Evolutionary conservation across 2,113 vertebrate genomes (phyloP), one percentile per base, ranked within the genome.

Genomic region (Chitala chitala): DNA sequence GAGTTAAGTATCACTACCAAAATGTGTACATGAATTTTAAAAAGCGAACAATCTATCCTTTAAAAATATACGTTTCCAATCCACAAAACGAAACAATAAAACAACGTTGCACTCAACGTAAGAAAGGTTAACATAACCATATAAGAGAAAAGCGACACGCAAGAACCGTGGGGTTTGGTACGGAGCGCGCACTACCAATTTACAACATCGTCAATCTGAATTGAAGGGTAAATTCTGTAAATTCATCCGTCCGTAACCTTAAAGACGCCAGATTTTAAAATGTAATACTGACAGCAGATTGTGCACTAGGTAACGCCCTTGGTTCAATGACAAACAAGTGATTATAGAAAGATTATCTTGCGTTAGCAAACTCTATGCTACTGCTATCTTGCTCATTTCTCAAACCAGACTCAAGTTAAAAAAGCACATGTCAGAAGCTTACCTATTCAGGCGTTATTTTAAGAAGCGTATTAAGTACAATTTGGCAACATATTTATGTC

Each of bases 371-470:
- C 55, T 33, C 22, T 6, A n/a, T 59, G 51, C 0, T 72, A 76
- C 64, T 46, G 79, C 83, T 82, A 84, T 73, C 26, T 59, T 3
- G 58, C 6, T 55, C 53, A 64, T 51, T 44, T 5, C n/a, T 42
- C 1, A 51, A 73, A 50, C 66, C 51, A 58, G 53, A 69, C 44
- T 5, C 13, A 51, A 69, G 3, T 29, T 0, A 69, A 33, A 61
- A 72, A 75, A 22, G 36, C 40, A 83, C 74, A 82, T 73, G 77
- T 81, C 76, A 51, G 71, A 70, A 54, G 56, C 75, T 38, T 15
- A 50, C 31, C 73, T 78, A 72, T 83, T 89, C 86, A 85, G 81
- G 76, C 81, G 82, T 79, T 36, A 77, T 77, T 56, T 54, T 71
- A 64, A 73, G 64, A 42, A 17, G 24, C 12, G 46, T 72, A 55